A percentile compares a stretch with the other conserved stretches of the same genome.
Evolutionary conservation across 1,140 invertebrate species (phyloP).

Genomic region (Goniozus legneri): DNA sequence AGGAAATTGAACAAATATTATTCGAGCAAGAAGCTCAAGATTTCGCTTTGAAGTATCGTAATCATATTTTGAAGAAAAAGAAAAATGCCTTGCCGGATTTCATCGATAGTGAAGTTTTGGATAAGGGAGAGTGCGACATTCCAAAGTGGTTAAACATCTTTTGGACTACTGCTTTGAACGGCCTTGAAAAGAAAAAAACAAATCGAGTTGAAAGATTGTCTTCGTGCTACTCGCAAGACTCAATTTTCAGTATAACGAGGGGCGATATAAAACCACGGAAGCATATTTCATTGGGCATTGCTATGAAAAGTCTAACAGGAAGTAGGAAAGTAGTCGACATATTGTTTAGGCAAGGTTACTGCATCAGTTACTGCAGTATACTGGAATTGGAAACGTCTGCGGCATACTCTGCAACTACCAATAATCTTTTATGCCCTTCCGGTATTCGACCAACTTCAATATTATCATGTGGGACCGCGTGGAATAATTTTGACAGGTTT

Average conservation of each 20-base stretch:
- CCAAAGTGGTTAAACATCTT: constrained; percentile 11
- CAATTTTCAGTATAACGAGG: constrained; percentile 8
- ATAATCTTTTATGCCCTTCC: constrained; percentile 20
- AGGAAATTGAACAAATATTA: constrained; percentile 15
- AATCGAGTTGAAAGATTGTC: constrained; percentile 14
- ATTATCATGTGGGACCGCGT: constrained; percentile 29
- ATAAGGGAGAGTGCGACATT: constrained; percentile 7
- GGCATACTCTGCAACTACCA: constrained; percentile 13
- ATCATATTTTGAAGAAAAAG: constrained; percentile 2
- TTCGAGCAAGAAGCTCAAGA: constrained; percentile 17
- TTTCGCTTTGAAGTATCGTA: constrained; percentile 11
- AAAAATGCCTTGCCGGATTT: constrained; percentile 5
- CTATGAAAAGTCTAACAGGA: constrained; percentile 9
- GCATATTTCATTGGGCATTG: constrained; percentile 5
- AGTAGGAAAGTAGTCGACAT: constrained; percentile 4
- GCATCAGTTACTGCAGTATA: constrained; percentile 2
- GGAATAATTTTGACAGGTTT: constrained; percentile 37
- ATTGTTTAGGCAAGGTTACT: constrained; percentile 4
- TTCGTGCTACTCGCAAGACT: constrained; percentile 6
- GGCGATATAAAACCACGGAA: constrained; percentile 6
- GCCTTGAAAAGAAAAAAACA: constrained; percentile 2
- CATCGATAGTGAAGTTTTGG: constrained; percentile 8
- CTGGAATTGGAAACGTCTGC: constrained; percentile 16
- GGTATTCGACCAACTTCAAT: constrained; percentile 16
- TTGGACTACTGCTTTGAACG: constrained; percentile 14